phyloP scores from a whole-genome alignment of 2,113 vertebrate species.

The Cynocephalus volans region DNA sequence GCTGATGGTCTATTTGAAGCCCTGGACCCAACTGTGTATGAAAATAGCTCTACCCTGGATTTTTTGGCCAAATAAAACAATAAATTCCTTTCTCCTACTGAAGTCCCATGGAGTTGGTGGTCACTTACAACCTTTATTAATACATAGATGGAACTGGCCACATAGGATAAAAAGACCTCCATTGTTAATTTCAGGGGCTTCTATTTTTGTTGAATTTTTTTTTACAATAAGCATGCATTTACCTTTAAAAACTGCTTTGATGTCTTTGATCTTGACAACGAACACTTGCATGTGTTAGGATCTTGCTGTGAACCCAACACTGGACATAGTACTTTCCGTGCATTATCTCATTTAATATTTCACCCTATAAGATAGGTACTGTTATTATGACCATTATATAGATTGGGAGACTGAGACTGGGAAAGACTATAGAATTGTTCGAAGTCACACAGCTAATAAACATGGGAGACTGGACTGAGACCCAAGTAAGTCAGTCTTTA shows the following conservation, averaged over 20 bases:
- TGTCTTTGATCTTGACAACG: background rate
- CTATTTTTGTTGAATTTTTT: background rate
- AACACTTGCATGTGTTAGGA: background rate
- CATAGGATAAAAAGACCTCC: background rate
- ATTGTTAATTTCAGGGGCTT: background rate
- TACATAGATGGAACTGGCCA: accelerated
- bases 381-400: background rate
- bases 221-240: background rate
- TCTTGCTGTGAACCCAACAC: background rate
- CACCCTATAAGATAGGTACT: background rate
- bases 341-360: background rate
- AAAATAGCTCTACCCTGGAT: background rate
- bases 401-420: background rate
- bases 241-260: background rate
- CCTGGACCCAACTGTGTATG: background rate
- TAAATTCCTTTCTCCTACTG: background rate
- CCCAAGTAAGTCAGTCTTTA: background rate
- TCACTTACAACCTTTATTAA: background rate
- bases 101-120: background rate
- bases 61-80: background rate
- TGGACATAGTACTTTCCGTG: background rate
- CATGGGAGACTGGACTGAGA: background rate
- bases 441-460: accelerated
- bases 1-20: background rate
- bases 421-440: background rate